A percentile compares a stretch with the other conserved stretches of the same genome.
These are phyloP conservation scores for Tokudaia muenninki DNA, from an alignment of 2,797 vertebrate genomes.

Conservation along the genomic window DNA sequence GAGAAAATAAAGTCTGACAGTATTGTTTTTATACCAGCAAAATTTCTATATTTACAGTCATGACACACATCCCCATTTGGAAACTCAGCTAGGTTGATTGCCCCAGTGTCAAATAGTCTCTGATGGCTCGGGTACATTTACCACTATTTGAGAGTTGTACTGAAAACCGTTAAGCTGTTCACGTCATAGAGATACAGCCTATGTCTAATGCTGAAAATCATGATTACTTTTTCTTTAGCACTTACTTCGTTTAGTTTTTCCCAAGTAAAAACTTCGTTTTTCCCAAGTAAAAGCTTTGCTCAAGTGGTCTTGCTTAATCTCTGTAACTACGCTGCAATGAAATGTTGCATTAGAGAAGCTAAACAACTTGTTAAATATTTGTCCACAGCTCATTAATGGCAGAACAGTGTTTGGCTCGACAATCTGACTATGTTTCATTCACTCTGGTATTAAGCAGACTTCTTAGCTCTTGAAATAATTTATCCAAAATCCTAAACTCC, in stretches of 20 bases:
- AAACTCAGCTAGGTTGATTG: background rate
- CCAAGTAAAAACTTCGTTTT: constrained; percentile 20
- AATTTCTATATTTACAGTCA: constrained; percentile 4
- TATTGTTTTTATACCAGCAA: background rate
- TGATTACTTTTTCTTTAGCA: constrained; percentile 29
- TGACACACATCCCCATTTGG: background rate
- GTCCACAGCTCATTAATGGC: background rate
- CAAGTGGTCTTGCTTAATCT: constrained; percentile 27
- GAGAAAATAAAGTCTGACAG: background rate
- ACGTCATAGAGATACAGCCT: background rate
- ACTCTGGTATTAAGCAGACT: background rate
- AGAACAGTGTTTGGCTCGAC: background rate
- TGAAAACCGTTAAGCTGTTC: background rate
- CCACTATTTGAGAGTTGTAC: background rate
- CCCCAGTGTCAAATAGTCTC: background rate
- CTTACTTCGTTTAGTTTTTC: constrained; percentile 1
- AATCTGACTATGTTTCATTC: background rate
- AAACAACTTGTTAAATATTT: constrained; percentile 58
- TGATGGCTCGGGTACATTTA: background rate
- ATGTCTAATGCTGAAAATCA: constrained; percentile 29
- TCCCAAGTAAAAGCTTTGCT: background rate
- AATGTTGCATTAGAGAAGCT: constrained; percentile 18
- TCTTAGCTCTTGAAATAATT: background rate
- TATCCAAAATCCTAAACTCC: background rate
- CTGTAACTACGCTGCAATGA: background rate